Percentiles rank a stretch among this genome's conserved stretches.
phyloP scores from a whole-genome alignment of 2,888 invertebrate genomes.

The Chouioia cunea region DNA sequence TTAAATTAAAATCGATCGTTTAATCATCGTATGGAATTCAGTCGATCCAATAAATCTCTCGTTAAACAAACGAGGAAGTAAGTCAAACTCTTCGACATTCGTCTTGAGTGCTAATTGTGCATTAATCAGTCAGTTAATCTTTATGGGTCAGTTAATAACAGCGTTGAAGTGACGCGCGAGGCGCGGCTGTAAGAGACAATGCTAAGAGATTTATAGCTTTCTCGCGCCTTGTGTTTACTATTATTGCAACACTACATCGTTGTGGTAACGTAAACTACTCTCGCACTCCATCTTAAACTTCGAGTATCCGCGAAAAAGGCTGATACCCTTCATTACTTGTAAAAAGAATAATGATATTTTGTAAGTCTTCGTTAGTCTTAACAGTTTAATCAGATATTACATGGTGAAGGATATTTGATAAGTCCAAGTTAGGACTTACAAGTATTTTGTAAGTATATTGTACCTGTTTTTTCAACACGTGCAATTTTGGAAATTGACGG shows the following conservation, averaged over 20 bases:
- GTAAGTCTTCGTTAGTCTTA: background rate
- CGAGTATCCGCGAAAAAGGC: background rate
- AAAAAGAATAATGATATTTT: background rate
- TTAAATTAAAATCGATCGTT: no score
- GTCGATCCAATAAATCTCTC: no score
- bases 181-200: slow-evolving; percentile 58
- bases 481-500: slow-evolving; percentile 37
- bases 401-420: background rate
- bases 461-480: slow-evolving; percentile 4
- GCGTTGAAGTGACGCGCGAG: slow-evolving; percentile 54
- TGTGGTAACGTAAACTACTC: slow-evolving; percentile 1
- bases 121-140: slow-evolving; percentile 59
- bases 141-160: slow-evolving; percentile 60
- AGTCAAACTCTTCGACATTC: slow-evolving; percentile 25
- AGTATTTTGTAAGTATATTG: background rate
- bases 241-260: slow-evolving; percentile 46
- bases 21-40: no score
- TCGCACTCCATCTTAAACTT: no score
- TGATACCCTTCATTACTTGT: background rate
- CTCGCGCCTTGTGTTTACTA: slow-evolving; percentile 42
- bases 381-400: no score
- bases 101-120: slow-evolving; percentile 55
- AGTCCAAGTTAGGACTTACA: slow-evolving; percentile 9
- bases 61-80: no score
- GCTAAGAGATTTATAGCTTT: slow-evolving; percentile 55